Evolutionary conservation across 1,140 invertebrate species (phyloP).

Genomic region (Odontomachus brunneus): DNA sequence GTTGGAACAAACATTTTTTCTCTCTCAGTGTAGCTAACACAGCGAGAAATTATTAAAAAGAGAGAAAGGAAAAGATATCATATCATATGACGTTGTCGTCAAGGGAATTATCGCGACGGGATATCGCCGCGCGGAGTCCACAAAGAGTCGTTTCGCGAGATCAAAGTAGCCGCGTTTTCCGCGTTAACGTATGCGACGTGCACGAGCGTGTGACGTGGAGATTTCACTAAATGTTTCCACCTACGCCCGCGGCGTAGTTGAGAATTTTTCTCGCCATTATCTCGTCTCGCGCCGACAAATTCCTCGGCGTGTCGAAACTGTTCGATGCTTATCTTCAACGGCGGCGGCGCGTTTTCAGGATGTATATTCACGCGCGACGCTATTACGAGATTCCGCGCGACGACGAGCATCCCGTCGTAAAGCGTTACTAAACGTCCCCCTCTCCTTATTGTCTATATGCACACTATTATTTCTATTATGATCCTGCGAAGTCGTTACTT

Average conservation of each 20-base stretch:
- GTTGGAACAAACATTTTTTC: too few relatives aligned
- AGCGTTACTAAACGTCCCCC: constrained; percentile 43
- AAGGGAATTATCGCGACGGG: constrained; percentile 2
- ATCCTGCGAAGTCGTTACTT: background rate
- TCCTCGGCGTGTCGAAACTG: constrained; percentile 39
- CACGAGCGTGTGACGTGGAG: background rate
- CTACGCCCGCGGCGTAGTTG: constrained; percentile 18
- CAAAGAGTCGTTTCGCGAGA: constrained; percentile 1
- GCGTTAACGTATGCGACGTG: background rate
- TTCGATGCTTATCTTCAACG: constrained; percentile 45
- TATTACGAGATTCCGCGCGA: constrained; percentile 28
- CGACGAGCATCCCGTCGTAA: constrained; percentile 15
- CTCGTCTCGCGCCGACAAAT: constrained; percentile 36
- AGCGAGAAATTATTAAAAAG: too few relatives aligned
- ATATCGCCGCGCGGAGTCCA: constrained; percentile 17
- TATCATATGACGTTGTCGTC: background rate
- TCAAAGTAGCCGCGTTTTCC: constrained; percentile 28
- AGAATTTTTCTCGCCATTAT: constrained; percentile 53
- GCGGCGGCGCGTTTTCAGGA: constrained; percentile 17
- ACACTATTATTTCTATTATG: constrained; percentile 42
- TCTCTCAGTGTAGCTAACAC: too few relatives aligned
- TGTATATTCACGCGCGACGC: constrained; percentile 34
- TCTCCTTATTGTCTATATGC: constrained; percentile 16
- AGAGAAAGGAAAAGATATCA: too few relatives aligned
- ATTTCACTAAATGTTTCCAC: constrained; percentile 14